Percentiles rank a stretch among this genome's conserved stretches.
Evolutionary conservation across 2,888 invertebrate species (phyloP).

Genomic region (Alitta virens): DNA sequence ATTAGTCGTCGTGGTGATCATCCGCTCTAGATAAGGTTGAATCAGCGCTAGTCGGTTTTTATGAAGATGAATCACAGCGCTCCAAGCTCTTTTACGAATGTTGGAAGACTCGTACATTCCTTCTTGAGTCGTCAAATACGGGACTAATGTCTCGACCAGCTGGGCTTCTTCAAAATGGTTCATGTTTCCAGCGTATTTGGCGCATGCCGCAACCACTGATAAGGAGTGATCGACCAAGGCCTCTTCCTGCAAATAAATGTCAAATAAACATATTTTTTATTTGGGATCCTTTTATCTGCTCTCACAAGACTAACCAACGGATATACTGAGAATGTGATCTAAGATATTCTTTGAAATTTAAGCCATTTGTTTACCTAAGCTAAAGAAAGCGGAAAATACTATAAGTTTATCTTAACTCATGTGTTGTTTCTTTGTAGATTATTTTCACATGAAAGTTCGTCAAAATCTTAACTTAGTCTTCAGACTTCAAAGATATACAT

Average conservation of each 20-base stretch:
- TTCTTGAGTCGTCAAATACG: neutral
- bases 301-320: too few relatives aligned
- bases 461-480: too few relatives aligned
- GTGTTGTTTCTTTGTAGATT: too few relatives aligned
- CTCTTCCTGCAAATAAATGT: conserved; percentile 7
- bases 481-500: too few relatives aligned
- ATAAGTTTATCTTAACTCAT: too few relatives aligned
- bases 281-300: too few relatives aligned
- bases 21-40: neutral
- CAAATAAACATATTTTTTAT: too few relatives aligned
- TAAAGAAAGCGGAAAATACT: too few relatives aligned
- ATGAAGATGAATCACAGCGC: conserved; percentile 13
- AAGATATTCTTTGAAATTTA: too few relatives aligned
- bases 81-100: conserved; percentile 8
- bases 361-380: too few relatives aligned
- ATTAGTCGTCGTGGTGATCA: neutral
- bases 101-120: neutral
- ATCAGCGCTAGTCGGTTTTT: neutral
- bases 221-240: conserved; percentile 10
- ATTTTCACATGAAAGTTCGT: too few relatives aligned
- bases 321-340: too few relatives aligned
- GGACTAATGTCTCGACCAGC: conserved; percentile 2
- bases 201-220: conserved; percentile 12
- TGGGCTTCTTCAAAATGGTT: conserved; percentile 1
- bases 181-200: conserved; percentile 13